Percentiles rank a stretch among this genome's conserved stretches.
Evolutionary conservation across 2,797 vertebrate genomes (phyloP).

Genomic region (Tangara arthus): DNA sequence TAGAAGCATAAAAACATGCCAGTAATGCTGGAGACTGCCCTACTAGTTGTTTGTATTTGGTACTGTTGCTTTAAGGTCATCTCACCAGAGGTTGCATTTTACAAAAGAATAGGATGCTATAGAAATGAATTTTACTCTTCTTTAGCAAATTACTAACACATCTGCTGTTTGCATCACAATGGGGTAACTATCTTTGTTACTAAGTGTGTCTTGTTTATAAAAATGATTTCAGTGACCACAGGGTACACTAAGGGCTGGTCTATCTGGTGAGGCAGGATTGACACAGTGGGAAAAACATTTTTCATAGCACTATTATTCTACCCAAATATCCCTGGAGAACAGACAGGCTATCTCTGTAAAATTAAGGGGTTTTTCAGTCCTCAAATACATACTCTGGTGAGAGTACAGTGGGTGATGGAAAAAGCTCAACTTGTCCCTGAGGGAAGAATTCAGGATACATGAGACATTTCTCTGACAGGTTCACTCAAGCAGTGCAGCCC

Average conservation of each 20-base stretch:
- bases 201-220: neutral
- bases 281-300: neutral
- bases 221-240: neutral
- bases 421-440: neutral
- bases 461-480: neutral
- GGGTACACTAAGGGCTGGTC: neutral
- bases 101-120: neutral
- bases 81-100: neutral
- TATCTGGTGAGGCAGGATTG: neutral
- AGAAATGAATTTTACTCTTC: neutral
- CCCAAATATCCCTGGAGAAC: neutral
- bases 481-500: neutral
- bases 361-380: neutral
- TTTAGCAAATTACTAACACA: neutral
- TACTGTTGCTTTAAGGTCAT: neutral
- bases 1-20: rapidly evolving
- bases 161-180: neutral
- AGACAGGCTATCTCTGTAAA: neutral
- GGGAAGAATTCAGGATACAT: neutral
- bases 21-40: neutral
- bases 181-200: neutral
- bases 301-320: neutral
- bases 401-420: neutral
- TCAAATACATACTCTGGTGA: neutral
- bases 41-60: neutral